These are phyloP conservation scores for Turritopsis dohrnii DNA, from an alignment of 30 jellyfish, hydroid and myxozoan species.

Conservation along the genomic window DNA sequence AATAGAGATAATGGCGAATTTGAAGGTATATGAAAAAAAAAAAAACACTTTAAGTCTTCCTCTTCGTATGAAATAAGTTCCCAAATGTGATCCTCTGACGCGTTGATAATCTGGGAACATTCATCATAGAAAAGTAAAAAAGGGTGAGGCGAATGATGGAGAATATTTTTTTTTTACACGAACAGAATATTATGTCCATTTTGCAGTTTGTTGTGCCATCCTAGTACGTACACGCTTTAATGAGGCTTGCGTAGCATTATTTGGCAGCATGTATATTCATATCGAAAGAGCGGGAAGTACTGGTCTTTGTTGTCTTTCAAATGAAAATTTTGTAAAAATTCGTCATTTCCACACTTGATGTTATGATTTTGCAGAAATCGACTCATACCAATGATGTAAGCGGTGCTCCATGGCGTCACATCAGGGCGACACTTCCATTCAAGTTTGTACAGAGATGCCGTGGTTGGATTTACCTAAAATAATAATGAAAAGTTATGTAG, in stretches of 20 bases:
- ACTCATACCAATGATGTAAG: constrained; percentile 38
- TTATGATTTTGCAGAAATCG: constrained; percentile 21
- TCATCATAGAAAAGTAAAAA: too few species aligned
- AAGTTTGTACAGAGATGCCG: constrained; percentile 10
- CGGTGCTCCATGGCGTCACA: constrained; percentile 21
- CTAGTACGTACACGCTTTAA: neutral
- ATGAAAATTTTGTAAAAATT: constrained; percentile 29
- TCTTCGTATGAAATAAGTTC: too few species aligned
- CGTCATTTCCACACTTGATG: constrained; percentile 17
- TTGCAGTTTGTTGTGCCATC: neutral
- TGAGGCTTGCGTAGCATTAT: neutral
- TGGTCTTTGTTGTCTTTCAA: constrained; percentile 30
- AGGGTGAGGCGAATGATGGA: too few species aligned
- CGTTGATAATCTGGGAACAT: too few species aligned
- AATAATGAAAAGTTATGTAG: neutral
- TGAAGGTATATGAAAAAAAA: too few species aligned
- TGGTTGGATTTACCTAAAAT: neutral
- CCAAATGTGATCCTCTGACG: too few species aligned
- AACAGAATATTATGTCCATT: too few species aligned
- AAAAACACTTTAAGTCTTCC: too few species aligned
- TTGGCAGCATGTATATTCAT: constrained; percentile 30
- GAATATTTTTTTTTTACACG: too few species aligned
- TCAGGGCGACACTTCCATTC: constrained; percentile 37
- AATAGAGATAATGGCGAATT: too few species aligned
- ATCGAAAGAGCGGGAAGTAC: constrained; percentile 27